A percentile compares a stretch with the other conserved stretches of the same genome.
These are phyloP conservation scores for Conger conger DNA, from an alignment of 2,113 vertebrate genomes.

Conservation along the genomic window DNA sequence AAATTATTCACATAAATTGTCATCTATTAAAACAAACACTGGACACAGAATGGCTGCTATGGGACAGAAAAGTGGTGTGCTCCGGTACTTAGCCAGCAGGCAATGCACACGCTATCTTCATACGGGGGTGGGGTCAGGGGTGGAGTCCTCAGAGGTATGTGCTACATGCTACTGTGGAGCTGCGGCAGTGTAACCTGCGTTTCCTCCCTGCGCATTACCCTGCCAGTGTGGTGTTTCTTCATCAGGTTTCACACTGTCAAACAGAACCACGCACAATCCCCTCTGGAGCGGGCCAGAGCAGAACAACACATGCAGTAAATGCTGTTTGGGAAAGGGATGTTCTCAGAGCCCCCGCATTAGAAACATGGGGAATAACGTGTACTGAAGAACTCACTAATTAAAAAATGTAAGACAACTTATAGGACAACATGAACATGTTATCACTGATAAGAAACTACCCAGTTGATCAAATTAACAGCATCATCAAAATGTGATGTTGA, in stretches of 20 bases:
- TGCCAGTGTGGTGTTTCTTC: not conserved
- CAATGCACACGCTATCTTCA: not conserved
- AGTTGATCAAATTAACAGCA: too few species aligned
- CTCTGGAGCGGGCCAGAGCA: not conserved
- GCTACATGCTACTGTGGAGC: not conserved
- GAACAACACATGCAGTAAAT: not conserved
- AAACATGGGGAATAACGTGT: too few species aligned
- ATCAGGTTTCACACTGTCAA: not conserved
- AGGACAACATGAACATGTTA: too few species aligned
- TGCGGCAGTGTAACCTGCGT: not conserved
- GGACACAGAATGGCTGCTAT: not conserved
- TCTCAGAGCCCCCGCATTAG: too few species aligned
- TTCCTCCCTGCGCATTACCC: not conserved
- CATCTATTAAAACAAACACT: not conserved
- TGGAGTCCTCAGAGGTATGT: not conserved
- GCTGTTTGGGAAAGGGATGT: not conserved
- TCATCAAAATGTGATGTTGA: too few species aligned
- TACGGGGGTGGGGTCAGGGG: not conserved
- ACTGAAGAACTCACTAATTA: too few species aligned
- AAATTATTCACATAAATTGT: not conserved
- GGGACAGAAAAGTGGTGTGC: not conserved
- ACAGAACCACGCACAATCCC: not conserved
- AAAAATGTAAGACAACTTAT: too few species aligned
- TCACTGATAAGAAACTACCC: too few species aligned
- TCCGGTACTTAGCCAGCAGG: not conserved